Percentiles rank a stretch among this genome's conserved stretches.
phyloP scores from a whole-genome alignment of 2,113 vertebrate species.

The Phylloscopus whistleri region DNA sequence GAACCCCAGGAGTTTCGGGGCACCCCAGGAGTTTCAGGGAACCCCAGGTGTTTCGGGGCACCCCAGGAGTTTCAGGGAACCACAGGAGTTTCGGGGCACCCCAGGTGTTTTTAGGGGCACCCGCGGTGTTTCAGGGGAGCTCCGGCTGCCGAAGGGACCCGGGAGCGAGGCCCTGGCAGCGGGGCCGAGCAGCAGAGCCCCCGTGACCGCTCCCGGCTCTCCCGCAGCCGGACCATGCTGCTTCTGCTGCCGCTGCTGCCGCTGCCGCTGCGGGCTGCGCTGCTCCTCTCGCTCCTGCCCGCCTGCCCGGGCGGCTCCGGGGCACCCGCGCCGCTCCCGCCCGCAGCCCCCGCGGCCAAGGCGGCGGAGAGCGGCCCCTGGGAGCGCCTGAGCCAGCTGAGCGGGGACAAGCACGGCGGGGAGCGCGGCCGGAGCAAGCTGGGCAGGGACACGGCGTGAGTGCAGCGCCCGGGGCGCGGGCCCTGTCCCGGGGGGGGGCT shows the following conservation, averaged over 20 bases:
- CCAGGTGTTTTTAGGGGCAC: no score
- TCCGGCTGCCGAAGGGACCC: not conserved
- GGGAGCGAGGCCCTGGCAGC: not conserved
- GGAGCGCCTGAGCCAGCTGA: slow-evolving; percentile 71
- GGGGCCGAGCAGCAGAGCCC: no score
- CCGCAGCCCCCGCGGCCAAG: not conserved
- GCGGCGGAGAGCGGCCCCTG: slow-evolving; percentile 51
- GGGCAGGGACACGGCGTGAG: slow-evolving; percentile 40
- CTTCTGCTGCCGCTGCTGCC: no score
- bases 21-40: no score
- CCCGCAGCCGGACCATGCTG: not conserved
- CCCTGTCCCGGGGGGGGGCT: not conserved
- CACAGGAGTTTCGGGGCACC: no score
- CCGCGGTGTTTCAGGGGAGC: not conserved
- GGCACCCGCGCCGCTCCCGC: rapidly evolving
- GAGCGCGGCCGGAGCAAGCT: slow-evolving; percentile 65
- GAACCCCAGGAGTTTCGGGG: no score
- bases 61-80: no score
- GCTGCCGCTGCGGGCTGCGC: not conserved
- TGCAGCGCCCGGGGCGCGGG: rapidly evolving
- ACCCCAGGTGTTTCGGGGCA: no score
- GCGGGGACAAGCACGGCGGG: slow-evolving; percentile 61
- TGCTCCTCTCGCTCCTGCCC: slow-evolving; percentile 41
- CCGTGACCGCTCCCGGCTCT: rapidly evolving
- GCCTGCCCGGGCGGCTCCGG: not conserved